phyloP scores from a whole-genome alignment of 2,113 vertebrate genomes.

The Pelecanus crispus region DNA sequence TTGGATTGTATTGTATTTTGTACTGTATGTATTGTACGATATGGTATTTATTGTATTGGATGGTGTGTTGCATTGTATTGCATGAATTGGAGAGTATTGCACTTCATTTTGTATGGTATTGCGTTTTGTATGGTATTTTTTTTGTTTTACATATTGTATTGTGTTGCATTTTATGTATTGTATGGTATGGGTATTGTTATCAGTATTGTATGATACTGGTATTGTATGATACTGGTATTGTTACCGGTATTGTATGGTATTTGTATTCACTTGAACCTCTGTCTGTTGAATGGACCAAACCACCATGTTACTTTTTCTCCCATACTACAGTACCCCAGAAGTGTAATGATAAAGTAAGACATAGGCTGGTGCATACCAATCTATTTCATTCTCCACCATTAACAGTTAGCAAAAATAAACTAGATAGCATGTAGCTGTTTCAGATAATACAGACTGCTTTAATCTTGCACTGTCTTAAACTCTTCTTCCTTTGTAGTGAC shows the following conservation, averaged over 20 bases:
- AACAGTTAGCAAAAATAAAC: neutral
- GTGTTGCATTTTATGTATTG: neutral
- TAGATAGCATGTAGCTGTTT: neutral
- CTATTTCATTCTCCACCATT: neutral
- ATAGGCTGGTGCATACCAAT: neutral
- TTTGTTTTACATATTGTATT: fast-evolving
- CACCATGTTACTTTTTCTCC: neutral
- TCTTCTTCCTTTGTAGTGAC: neutral
- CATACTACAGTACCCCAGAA: neutral
- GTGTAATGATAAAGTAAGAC: neutral
- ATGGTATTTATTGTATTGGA: neutral
- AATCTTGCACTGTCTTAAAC: no score
- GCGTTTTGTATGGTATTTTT: no score
- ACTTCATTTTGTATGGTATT: neutral
- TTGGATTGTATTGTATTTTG: neutral
- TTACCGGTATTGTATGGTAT: neutral
- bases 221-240: neutral
- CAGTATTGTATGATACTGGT: no score
- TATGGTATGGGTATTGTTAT: neutral
- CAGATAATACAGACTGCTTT: neutral
- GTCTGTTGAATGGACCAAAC: neutral
- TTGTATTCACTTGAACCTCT: neutral
- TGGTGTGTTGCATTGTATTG: neutral
- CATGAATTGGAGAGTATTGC: fast-evolving
- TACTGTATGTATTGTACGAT: neutral